Percentiles rank a stretch among this genome's conserved stretches.
phyloP scores from a whole-genome alignment of 1,140 invertebrate genomes.

The Orchestia grillus region DNA sequence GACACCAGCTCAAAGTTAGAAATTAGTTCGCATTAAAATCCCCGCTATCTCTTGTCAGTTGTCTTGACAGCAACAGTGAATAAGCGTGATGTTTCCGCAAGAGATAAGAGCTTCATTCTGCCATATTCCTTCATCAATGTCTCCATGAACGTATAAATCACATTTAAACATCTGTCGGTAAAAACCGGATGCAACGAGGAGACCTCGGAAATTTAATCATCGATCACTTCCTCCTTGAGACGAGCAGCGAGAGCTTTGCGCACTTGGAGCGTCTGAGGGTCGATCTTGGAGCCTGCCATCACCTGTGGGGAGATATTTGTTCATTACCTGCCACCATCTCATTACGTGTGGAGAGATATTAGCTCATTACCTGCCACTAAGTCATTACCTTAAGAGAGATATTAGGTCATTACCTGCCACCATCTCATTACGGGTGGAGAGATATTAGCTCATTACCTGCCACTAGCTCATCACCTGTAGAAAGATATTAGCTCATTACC shows the following conservation, averaged over 20 bases:
- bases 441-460: too few relatives aligned
- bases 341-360: too few relatives aligned
- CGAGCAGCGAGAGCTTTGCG: slow-evolving; percentile 85
- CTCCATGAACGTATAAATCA: background rate
- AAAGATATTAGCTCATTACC: too few relatives aligned
- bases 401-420: too few relatives aligned
- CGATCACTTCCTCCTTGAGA: slow-evolving; percentile 84
- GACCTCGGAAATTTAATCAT: slow-evolving; percentile 60
- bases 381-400: too few relatives aligned
- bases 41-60: background rate
- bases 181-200: background rate
- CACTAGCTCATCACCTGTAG: slow-evolving; percentile 42
- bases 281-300: slow-evolving; percentile 69
- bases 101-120: background rate
- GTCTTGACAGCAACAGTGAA: background rate
- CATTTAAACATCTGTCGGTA: too few relatives aligned
- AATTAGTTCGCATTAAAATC: background rate
- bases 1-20: background rate
- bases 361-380: too few relatives aligned
- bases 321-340: background rate
- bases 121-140: background rate
- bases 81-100: background rate
- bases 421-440: too few relatives aligned
- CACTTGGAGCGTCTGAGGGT: slow-evolving; percentile 79
- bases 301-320: slow-evolving; percentile 34